These are phyloP conservation scores for Aspiorhynchus laticeps DNA, from an alignment of 2,113 vertebrate species.

Conservation along the genomic window DNA sequence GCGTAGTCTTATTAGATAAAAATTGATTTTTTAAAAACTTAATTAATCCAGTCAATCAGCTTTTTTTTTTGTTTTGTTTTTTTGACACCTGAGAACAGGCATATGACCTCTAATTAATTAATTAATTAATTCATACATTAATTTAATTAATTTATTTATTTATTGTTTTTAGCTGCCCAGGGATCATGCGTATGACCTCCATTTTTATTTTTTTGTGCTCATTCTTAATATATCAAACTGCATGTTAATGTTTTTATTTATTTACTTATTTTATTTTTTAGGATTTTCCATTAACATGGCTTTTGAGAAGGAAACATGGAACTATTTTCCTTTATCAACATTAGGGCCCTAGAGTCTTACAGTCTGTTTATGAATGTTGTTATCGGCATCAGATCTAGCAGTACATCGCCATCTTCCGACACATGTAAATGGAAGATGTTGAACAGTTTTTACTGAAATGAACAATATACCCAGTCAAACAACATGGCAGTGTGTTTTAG, in stretches of 20 bases:
- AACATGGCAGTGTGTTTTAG: slow-evolving; percentile 32
- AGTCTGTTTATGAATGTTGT: slow-evolving; percentile 32
- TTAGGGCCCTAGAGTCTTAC: background rate
- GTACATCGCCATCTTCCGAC: background rate
- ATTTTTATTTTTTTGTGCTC: background rate
- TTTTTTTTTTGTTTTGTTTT: too few relatives aligned
- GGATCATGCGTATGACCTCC: background rate
- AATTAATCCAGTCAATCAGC: too few relatives aligned
- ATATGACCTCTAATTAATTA: too few relatives aligned
- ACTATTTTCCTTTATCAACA: background rate
- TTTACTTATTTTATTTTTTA: background rate
- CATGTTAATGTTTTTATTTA: background rate
- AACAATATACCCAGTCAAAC: background rate
- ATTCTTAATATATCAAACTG: background rate
- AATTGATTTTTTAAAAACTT: too few relatives aligned
- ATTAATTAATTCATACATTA: too few relatives aligned
- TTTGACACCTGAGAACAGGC: too few relatives aligned
- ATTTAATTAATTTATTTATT: too few relatives aligned
- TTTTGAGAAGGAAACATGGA: background rate
- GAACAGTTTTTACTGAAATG: slow-evolving; percentile 24
- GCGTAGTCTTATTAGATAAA: background rate
- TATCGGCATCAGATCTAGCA: background rate
- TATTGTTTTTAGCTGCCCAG: background rate
- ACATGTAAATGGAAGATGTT: slow-evolving; percentile 11
- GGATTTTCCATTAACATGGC: background rate